Conservation (phyloP, 2,888 invertebrate species). For the Steinernema carpocapsae region DNA sequence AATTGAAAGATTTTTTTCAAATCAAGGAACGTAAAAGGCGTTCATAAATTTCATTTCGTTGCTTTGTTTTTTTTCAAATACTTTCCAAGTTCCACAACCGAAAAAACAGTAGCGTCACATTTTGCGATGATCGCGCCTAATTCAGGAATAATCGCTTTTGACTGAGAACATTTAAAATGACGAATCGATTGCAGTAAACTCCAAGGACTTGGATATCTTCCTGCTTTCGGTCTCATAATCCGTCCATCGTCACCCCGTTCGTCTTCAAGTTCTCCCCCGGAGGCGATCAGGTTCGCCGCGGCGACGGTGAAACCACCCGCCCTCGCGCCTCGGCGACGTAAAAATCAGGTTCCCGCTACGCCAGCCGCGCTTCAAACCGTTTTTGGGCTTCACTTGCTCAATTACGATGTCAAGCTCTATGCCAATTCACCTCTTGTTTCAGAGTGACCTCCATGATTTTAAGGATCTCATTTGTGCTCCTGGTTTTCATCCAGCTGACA, state of each 20-base stretch:
- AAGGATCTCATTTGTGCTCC: neutral
- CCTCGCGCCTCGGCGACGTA: conserved; percentile 25
- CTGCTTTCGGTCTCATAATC: conserved; percentile 6
- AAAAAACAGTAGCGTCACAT: too few relatives aligned
- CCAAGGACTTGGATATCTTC: neutral
- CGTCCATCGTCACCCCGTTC: conserved; percentile 14
- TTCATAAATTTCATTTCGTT: too few relatives aligned
- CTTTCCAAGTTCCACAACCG: too few relatives aligned
- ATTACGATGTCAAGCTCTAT: neutral
- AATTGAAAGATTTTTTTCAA: too few relatives aligned
- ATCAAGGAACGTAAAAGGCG: too few relatives aligned
- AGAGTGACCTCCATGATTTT: neutral
- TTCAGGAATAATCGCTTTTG: too few relatives aligned
- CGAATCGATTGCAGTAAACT: neutral
- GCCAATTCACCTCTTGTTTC: neutral
- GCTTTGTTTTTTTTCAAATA: too few relatives aligned
- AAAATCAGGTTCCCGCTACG: conserved; percentile 13
- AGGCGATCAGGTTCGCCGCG: conserved; percentile 25
- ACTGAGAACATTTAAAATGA: conserved; percentile 1
- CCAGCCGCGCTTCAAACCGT: neutral
- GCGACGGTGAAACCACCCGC: conserved; percentile 22
- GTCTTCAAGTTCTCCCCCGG: neutral
- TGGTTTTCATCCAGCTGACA: neutral
- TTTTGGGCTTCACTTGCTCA: neutral
- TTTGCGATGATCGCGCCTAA: too few relatives aligned